Base-by-base conservation (phyloP, 1,140 invertebrate genomes). In the Chelonus insularis region DNA sequence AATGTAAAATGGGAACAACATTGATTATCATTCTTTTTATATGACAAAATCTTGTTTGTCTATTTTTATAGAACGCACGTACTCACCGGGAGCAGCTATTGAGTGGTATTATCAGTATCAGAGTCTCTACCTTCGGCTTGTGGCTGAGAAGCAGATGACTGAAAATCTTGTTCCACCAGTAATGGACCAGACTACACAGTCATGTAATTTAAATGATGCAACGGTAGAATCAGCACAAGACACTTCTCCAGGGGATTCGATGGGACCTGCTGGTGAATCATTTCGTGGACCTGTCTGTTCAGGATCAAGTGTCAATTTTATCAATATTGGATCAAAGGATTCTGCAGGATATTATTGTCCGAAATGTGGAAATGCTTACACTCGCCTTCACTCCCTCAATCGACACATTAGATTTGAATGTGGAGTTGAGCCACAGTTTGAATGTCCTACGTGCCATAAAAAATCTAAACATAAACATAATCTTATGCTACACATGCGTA, bases 321-420 rank as follows among this genome's bases (percentile, higher is more conserved):
- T 36, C 12, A 37, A 41, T 16, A 16, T 52, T 12, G 36, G 12
- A 39, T 41, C 57, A 12, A 36, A n/a, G 1, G 66, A 67, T 4
- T 9, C 18, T 6, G 56, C 52, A 0, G 65, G 58, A 6, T 78
- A 75, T 58, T 76, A 73, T 20, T 85, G 84, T 64, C 77, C 79
- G 20, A 79, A 82, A 48, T 87, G 86, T 64, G 84, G 85, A 8
- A 85, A 86, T 48, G 76, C 77, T 4, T 87, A 88, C 68, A 79
- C 80, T 1, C 78, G 84, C n/a, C 79, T 79, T 7, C 84, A 87
- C 45, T 87, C 86, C 56, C 70, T 89, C 2, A 86, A 84, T 59
- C 78, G 87, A 5, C 88, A 89, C 63, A 83, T 87, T 39, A 84
- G 81, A 59, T 88, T 88, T 67, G 87, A 89, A 62, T 89, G 88